A percentile compares a stretch with the other conserved stretches of the same genome.
Conservation (phyloP, 2,888 invertebrate species). For the Noctua comes region DNA sequence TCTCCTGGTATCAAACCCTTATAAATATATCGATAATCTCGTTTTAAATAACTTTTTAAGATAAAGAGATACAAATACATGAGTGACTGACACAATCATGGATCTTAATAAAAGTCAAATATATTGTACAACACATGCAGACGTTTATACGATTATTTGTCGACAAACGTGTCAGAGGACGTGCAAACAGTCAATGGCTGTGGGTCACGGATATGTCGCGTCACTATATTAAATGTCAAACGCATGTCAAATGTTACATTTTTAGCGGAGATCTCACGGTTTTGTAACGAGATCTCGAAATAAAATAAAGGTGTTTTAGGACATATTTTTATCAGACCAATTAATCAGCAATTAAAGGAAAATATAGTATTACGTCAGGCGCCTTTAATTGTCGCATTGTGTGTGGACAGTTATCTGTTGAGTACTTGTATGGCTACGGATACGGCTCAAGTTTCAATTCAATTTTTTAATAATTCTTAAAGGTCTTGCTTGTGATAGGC, state of each 20-base stretch:
- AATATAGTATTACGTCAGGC: constrained; percentile 6
- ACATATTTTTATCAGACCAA: constrained; percentile 20
- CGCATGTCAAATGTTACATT: constrained; percentile 31
- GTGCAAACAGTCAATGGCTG: constrained; percentile 8
- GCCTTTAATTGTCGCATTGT: constrained; percentile 13
- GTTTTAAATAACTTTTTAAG: not conserved
- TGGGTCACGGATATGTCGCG: constrained; percentile 5
- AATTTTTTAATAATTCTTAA: not conserved
- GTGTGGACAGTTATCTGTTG: constrained; percentile 1
- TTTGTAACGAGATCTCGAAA: constrained; percentile 11
- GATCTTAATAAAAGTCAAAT: constrained; percentile 24
- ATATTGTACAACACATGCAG: not conserved
- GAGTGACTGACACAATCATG: constrained; percentile 22
- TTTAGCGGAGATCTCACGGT: constrained; percentile 4
- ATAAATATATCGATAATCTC: not conserved
- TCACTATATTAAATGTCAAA: constrained; percentile 45
- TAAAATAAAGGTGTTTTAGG: constrained; percentile 19
- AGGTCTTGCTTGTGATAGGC: not conserved
- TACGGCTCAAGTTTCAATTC: not conserved
- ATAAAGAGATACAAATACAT: not conserved
- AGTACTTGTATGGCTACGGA: not conserved
- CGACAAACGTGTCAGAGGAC: constrained; percentile 2
- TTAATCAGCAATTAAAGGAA: constrained; percentile 37
- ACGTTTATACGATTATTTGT: constrained; percentile 22
- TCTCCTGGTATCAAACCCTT: not conserved